phyloP scores from a whole-genome alignment of 2,797 vertebrate species.

The Sebastes flavidus region DNA sequence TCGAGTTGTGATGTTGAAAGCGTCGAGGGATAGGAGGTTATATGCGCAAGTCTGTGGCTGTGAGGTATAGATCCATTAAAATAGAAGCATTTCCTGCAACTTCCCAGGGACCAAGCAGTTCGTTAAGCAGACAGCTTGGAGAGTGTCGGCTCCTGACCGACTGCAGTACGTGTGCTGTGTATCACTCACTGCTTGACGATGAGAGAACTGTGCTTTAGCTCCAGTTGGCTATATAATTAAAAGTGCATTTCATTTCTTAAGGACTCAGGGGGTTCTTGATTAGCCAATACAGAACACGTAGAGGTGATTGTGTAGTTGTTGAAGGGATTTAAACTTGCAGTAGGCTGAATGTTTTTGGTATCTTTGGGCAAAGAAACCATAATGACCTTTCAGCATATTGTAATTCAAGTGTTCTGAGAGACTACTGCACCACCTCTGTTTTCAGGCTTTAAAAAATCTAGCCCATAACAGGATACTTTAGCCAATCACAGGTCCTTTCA shows the following conservation, averaged over 20 bases:
- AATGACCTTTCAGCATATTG: no score
- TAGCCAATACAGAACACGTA: neutral
- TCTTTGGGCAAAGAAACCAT: no score
- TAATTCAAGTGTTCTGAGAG: no score
- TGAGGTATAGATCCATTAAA: conserved; percentile 63
- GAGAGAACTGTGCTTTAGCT: conserved; percentile 37
- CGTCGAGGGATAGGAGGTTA: neutral
- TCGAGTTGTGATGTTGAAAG: conserved; percentile 5
- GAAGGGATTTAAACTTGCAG: neutral
- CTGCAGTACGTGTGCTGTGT: conserved; percentile 20
- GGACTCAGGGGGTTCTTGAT: conserved; percentile 8
- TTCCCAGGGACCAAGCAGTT: conserved; percentile 41
- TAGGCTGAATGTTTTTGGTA: no score
- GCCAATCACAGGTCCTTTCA: no score
- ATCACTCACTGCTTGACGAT: conserved; percentile 46
- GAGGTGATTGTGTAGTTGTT: neutral
- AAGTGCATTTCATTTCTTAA: conserved; percentile 59
- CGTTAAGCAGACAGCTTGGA: conserved; percentile 51
- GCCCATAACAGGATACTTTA: rapidly evolving
- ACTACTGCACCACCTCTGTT: no score
- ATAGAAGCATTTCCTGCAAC: conserved; percentile 28
- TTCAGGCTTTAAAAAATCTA: no score
- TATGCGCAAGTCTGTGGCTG: conserved; percentile 15
- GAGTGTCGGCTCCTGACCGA: conserved; percentile 41
- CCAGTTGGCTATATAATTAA: conserved; percentile 68